Evolutionary conservation across 2,888 invertebrate species (phyloP), one percentile per base, ranked within the genome.

Genomic region (Noctua fimbriata): DNA sequence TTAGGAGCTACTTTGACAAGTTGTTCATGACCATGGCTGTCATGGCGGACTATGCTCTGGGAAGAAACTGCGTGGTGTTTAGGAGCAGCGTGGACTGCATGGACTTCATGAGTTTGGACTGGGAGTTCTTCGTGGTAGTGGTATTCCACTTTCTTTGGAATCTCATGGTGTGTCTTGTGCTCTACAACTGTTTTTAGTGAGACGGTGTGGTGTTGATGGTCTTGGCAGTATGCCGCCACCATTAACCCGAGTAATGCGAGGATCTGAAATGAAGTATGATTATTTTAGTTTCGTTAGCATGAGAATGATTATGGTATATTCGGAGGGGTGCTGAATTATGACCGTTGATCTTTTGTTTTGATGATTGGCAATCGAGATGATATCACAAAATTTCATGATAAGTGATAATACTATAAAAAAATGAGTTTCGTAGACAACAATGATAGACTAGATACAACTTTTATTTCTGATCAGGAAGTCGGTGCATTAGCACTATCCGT

Each of bases 141-240:
- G 36, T 84, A 77, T 66, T 93, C 90, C 16, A 90, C 81, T 71
- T 90, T 90, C 80, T 92, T 90, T 28, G 94, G 93, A 49, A 83
- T 86, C 80, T 93, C 93, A 72, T 94, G 94, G 52, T 91, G 93
- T 41, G 88, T 87, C 81, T 93, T 92, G 65, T 94, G 94, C 67
- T 92, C 89, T 60, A 94, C 90, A 1, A 93, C 85, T 1, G 93
- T 92, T 52, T 93, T 91, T 18, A 92, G 86, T 16, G 88, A 73
- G 9, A 79, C 24, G 1, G 90, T 89, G 66, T 90, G 91, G n/a
- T 92, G 89, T 6, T 91, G 88, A 66, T 92, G 89, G 41, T 94
- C 91, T 86, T 93, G 93, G 80, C 93, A 91, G 82, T 88, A 89
- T 6, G 86, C 90, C 69, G 84, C 89, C 66, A 89, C 92, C 83